A percentile compares a stretch with the other conserved stretches of the same genome.
Evolutionary conservation across 2,797 vertebrate genomes (phyloP).

Genomic region (Nannoperca australis): DNA sequence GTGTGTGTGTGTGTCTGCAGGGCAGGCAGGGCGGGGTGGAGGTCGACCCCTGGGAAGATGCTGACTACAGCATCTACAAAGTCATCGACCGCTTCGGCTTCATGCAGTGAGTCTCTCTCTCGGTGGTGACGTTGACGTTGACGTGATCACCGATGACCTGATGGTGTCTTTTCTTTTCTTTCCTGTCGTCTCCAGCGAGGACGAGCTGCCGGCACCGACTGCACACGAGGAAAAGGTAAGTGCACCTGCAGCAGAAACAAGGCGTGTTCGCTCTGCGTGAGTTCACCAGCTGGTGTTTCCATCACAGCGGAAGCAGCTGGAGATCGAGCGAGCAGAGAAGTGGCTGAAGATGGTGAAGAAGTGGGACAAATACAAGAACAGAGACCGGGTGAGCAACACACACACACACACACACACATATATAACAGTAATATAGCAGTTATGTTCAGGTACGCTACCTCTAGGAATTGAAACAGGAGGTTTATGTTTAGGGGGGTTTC

Average conservation of each 20-base stretch:
- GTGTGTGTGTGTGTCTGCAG: constrained; percentile 68
- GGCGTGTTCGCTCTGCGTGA: not conserved
- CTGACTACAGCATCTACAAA: constrained; percentile 88
- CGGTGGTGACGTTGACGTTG: too few relatives aligned
- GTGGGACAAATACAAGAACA: constrained; percentile 90
- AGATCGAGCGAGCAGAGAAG: constrained; percentile 89
- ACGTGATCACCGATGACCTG: not conserved
- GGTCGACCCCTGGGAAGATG: constrained; percentile 92
- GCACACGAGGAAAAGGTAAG: constrained; percentile 90
- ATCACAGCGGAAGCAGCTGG: constrained; percentile 88
- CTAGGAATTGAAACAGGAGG: too few relatives aligned
- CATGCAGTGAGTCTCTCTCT: constrained; percentile 87
- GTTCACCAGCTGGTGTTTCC: not conserved
- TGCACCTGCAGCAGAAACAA: not conserved
- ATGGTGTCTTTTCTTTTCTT: not conserved
- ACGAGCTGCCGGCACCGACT: constrained; percentile 87
- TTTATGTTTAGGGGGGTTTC: too few relatives aligned
- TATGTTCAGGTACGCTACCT: too few relatives aligned
- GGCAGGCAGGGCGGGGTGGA: constrained; percentile 89
- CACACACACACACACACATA: too few relatives aligned
- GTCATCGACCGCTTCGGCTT: constrained; percentile 92
- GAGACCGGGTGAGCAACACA: constrained; percentile 84
- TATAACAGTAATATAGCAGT: too few relatives aligned
- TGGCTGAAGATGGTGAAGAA: constrained; percentile 94
- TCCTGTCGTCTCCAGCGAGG: constrained; percentile 85